Conservation (phyloP, 2,113 vertebrate genomes). For the Phalacrocorax aristotelis region DNA sequence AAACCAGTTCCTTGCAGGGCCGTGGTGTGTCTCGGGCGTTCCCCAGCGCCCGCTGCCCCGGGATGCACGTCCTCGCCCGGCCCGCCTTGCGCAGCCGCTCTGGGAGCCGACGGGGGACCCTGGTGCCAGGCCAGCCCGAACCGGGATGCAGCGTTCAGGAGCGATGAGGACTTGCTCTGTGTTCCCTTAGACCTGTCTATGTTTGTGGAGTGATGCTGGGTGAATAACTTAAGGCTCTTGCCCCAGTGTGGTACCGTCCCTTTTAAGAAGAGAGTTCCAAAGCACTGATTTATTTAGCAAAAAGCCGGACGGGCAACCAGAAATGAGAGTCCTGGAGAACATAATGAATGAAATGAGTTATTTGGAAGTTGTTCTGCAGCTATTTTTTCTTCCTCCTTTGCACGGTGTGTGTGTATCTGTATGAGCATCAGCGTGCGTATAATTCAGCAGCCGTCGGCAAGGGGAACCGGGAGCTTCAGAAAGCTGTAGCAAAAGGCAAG, state of each 20-base stretch:
- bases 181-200: rapidly evolving
- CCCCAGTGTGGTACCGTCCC: neutral
- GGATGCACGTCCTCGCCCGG: rapidly evolving
- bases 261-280: neutral
- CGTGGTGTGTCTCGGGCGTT: neutral
- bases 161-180: neutral
- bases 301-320: neutral
- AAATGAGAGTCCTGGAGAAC: neutral
- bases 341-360: neutral
- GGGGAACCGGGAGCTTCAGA: neutral
- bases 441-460: neutral
- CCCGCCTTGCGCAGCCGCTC: neutral
- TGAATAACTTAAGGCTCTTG: neutral
- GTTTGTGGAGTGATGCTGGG: neutral
- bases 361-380: neutral
- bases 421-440: rapidly evolving
- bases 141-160: neutral
- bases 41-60: rapidly evolving
- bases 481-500: neutral
- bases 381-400: neutral
- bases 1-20: neutral
- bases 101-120: rapidly evolving
- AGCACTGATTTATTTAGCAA: neutral
- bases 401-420: neutral
- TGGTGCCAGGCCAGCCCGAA: neutral